These are phyloP conservation scores for Cheirogaleus major DNA, from an alignment of 2,797 vertebrate species.

Conservation along the genomic window DNA sequence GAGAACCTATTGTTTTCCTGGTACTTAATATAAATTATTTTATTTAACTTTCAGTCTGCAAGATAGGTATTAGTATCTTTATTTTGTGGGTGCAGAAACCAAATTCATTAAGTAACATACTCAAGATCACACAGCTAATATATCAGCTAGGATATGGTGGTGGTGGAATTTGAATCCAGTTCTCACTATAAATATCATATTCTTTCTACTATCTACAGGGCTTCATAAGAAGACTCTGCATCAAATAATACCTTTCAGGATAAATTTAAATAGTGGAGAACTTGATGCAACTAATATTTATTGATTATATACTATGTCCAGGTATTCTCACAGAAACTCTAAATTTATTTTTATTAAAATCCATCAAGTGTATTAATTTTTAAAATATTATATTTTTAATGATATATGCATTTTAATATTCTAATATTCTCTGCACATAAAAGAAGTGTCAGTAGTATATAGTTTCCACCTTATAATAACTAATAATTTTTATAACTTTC, in stretches of 20 bases:
- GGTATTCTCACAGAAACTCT: not conserved
- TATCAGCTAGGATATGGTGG: not conserved
- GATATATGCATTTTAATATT: not conserved
- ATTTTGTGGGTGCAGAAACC: not conserved
- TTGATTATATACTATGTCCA: not conserved
- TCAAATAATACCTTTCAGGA: not conserved
- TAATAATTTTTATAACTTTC: not conserved
- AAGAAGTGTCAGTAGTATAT: not conserved
- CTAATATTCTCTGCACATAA: not conserved
- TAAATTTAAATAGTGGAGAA: not conserved
- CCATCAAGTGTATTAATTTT: not conserved
- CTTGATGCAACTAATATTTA: not conserved
- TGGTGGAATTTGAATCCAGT: not conserved
- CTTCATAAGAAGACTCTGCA: not conserved
- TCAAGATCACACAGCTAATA: not conserved
- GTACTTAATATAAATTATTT: not conserved
- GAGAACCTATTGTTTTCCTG: not conserved
- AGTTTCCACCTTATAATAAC: not conserved
- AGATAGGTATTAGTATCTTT: not conserved
- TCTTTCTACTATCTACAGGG: not conserved
- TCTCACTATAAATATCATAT: not conserved
- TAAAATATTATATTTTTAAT: not conserved
- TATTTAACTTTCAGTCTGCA: not conserved
- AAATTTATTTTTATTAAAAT: constrained; percentile 23
- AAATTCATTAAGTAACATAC: not conserved